Percentiles rank a stretch among this genome's conserved stretches.
Conservation (phyloP, 2,113 vertebrate species). For the Coptodon rendalli region DNA sequence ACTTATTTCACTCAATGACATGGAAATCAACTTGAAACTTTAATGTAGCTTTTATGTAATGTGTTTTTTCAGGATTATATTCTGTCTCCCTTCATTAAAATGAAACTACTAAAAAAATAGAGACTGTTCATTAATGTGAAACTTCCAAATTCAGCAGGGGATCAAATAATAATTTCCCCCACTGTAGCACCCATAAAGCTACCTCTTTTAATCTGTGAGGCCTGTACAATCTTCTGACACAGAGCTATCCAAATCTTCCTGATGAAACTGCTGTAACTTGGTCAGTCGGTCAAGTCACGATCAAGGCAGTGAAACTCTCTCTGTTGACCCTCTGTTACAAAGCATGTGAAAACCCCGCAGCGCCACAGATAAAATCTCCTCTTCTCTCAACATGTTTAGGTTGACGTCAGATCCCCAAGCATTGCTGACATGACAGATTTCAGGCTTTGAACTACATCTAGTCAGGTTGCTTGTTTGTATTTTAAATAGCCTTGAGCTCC, state of each 20-base stretch:
- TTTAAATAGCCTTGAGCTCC: background rate
- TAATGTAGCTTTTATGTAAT: background rate
- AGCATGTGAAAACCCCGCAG: background rate
- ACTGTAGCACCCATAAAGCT: background rate
- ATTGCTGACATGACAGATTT: background rate
- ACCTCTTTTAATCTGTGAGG: background rate
- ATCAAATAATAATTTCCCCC: background rate
- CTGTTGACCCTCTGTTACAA: background rate
- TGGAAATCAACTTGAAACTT: background rate
- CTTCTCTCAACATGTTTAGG: background rate
- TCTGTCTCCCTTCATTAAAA: background rate
- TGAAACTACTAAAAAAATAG: rapidly evolving
- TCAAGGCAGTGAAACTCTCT: background rate
- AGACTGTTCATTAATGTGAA: background rate
- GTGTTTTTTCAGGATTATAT: background rate
- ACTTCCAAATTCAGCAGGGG: background rate
- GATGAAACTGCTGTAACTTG: background rate
- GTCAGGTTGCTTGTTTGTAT: background rate
- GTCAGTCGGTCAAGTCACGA: background rate
- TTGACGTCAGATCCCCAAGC: background rate
- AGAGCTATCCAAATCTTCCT: background rate
- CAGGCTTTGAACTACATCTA: background rate
- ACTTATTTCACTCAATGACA: background rate
- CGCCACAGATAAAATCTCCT: background rate
- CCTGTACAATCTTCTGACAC: background rate